phyloP scores from a whole-genome alignment of 2,797 vertebrate species.

The Thunnus albacares region DNA sequence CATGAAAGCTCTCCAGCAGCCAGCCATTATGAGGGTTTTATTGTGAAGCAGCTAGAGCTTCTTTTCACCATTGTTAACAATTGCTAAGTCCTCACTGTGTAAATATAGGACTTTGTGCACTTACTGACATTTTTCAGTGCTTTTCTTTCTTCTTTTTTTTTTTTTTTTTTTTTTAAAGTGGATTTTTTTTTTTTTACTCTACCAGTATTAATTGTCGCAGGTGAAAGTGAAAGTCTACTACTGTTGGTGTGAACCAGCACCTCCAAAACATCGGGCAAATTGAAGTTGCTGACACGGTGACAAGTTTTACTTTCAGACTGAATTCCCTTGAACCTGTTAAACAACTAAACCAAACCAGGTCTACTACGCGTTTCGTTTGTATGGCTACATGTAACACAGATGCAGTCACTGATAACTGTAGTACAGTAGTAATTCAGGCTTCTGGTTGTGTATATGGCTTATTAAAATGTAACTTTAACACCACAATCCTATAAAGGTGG shows the following conservation, averaged over 20 bases:
- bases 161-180: too few species aligned
- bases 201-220: neutral
- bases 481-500: neutral
- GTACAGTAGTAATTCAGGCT: too few species aligned
- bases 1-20: constrained; percentile 5
- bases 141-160: neutral
- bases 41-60: constrained; percentile 10
- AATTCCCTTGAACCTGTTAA: neutral
- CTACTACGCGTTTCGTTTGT: too few species aligned
- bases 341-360: neutral
- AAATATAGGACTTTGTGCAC: neutral
- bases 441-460: too few species aligned
- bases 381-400: neutral
- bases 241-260: neutral
- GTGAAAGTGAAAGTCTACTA: too few species aligned
- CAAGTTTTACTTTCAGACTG: neutral
- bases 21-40: too few species aligned
- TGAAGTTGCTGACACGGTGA: neutral
- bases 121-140: neutral
- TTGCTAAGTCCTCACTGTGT: neutral
- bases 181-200: neutral
- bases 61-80: constrained; percentile 16
- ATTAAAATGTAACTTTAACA: too few species aligned
- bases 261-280: neutral
- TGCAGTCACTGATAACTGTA: neutral